Evolutionary conservation across 2,888 invertebrate species (phyloP).

Genomic region (Onchidella celtica): DNA sequence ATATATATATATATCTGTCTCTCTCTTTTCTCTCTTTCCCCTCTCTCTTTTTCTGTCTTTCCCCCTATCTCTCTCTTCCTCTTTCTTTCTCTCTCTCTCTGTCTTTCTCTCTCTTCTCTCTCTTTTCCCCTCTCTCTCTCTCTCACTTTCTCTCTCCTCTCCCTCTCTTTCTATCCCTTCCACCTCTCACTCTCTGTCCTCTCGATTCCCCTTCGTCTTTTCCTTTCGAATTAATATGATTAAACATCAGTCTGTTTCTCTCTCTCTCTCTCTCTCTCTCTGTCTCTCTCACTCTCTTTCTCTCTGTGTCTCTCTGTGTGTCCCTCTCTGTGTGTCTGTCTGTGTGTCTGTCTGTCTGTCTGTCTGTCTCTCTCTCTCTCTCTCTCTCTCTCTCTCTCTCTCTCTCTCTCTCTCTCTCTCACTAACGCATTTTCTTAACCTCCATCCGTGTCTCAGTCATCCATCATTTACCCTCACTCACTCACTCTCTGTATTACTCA

Average conservation of each 20-base stretch:
- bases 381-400: slow-evolving; percentile 6
- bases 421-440: too few species aligned
- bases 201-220: neutral
- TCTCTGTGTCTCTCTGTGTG: neutral
- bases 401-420: slow-evolving; percentile 9
- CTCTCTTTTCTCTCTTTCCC: neutral
- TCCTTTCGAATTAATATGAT: too few species aligned
- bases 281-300: neutral
- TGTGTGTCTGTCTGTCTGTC: slow-evolving; percentile 20
- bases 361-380: slow-evolving; percentile 11
- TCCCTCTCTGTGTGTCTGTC: slow-evolving; percentile 2
- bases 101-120: slow-evolving; percentile 1
- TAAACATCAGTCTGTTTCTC: too few species aligned
- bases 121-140: neutral
- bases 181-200: neutral
- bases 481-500: neutral
- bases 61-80: too few species aligned
- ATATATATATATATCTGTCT: too few species aligned
- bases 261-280: too few species aligned
- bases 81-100: neutral
- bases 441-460: too few species aligned
- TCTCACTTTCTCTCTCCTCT: too few species aligned
- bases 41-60: neutral
- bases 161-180: neutral
- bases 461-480: neutral